These are phyloP conservation scores for Forbesichthys papilliferus DNA, from an alignment of 2,113 vertebrate genomes.

Conservation along the genomic window DNA sequence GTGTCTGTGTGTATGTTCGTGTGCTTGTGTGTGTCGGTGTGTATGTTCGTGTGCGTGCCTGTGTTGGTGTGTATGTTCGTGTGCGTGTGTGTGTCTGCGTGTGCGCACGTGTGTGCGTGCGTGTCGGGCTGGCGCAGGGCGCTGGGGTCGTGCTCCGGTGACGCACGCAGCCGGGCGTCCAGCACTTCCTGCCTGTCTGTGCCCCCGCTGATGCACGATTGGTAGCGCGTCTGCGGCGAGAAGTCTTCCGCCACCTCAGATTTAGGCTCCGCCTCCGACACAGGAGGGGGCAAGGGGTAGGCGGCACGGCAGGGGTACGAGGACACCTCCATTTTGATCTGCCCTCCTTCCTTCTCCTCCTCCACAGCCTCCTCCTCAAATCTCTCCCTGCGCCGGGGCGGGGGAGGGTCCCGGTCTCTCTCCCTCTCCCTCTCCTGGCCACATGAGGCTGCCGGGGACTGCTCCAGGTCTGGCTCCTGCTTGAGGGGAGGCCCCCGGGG, in stretches of 20 bases:
- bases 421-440: constrained; percentile 25
- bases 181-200: constrained; percentile 20
- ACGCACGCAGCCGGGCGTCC: background rate
- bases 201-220: constrained; percentile 18
- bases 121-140: constrained; percentile 16
- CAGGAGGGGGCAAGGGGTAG: constrained; percentile 66
- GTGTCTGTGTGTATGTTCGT: too few relatives aligned
- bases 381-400: constrained; percentile 7
- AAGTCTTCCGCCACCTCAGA: constrained; percentile 49
- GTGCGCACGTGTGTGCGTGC: background rate
- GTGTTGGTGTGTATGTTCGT: too few relatives aligned
- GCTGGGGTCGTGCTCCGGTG: constrained; percentile 12
- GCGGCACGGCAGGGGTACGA: constrained; percentile 69
- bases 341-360: constrained; percentile 69
- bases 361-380: constrained; percentile 75
- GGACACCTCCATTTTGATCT: constrained; percentile 69
- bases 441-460: constrained; percentile 7
- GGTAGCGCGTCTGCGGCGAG: constrained; percentile 16
- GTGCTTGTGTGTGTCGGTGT: too few relatives aligned
- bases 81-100: background rate
- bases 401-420: background rate
- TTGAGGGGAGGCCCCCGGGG: constrained; percentile 64
- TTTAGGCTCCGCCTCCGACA: constrained; percentile 67
- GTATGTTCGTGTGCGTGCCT: constrained; percentile 3
- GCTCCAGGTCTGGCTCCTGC: constrained; percentile 39